Percentiles rank a stretch among this genome's conserved stretches.
These are phyloP conservation scores for Cosmia pyralina DNA, from an alignment of 2,888 invertebrate genomes.

Conservation along the genomic window DNA sequence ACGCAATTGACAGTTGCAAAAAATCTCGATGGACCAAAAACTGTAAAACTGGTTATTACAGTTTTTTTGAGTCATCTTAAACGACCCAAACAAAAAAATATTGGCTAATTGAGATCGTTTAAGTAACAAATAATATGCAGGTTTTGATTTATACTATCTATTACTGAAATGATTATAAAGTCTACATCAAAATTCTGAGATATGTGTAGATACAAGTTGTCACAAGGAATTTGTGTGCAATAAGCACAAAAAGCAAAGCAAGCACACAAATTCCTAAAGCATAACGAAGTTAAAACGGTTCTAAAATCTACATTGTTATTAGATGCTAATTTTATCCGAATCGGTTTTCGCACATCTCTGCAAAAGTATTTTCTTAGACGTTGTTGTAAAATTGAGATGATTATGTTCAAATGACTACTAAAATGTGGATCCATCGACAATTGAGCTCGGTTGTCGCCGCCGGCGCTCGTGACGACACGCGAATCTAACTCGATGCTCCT, in stretches of 20 bases:
- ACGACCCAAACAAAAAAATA: neutral
- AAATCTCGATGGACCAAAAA: neutral
- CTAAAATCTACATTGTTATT: slow-evolving; percentile 18
- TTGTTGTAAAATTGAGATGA: slow-evolving; percentile 56
- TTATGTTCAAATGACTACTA: slow-evolving; percentile 65
- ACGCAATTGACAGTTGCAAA: neutral
- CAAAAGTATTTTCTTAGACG: slow-evolving; percentile 45
- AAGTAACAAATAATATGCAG: neutral
- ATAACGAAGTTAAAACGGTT: neutral
- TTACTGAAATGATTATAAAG: neutral
- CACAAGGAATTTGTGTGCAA: no score
- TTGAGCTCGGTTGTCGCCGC: slow-evolving; percentile 61
- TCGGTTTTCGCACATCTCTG: slow-evolving; percentile 46
- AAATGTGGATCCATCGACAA: slow-evolving; percentile 61
- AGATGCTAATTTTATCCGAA: slow-evolving; percentile 46
- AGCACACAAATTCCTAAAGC: slow-evolving; percentile 5
- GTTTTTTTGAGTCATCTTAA: neutral
- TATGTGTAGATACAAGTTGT: neutral
- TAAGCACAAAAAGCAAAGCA: no score
- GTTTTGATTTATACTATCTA: neutral
- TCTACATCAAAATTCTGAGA: neutral
- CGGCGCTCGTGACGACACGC: slow-evolving; percentile 84
- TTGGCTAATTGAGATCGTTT: neutral
- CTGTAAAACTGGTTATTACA: neutral
- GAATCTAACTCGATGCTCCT: slow-evolving; percentile 75